Percentiles rank a stretch among this genome's conserved stretches.
phyloP scores from a whole-genome alignment of 2,113 vertebrate genomes.

The Prunella fulvescens region DNA sequence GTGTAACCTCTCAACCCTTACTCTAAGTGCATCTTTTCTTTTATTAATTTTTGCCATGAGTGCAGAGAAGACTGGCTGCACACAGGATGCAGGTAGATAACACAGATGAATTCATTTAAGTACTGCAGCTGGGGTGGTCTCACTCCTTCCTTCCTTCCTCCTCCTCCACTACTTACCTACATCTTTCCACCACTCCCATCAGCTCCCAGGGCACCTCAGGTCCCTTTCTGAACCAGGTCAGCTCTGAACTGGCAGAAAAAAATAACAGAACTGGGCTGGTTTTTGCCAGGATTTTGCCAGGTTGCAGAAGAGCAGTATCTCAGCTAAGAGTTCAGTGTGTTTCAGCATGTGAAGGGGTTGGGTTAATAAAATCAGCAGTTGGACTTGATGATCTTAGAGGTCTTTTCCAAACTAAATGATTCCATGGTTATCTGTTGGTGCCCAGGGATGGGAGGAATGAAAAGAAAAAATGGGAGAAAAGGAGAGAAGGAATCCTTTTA shows the following conservation, averaged over 20 bases:
- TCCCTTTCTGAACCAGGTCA: not conserved
- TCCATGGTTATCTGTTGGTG: not conserved
- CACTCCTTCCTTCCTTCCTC: not conserved
- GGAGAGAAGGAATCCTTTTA: not conserved
- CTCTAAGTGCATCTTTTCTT: conserved; percentile 24
- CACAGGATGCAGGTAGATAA: not conserved
- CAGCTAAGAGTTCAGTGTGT: fast-evolving
- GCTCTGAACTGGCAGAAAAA: not conserved
- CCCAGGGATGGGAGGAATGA: not conserved
- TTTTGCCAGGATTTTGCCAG: not conserved
- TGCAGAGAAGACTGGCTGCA: not conserved
- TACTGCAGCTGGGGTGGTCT: not conserved
- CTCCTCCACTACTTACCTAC: not conserved
- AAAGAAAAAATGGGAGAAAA: not conserved
- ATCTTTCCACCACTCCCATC: not conserved
- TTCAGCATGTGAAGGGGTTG: not conserved
- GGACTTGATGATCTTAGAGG: not conserved
- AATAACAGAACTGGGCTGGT: not conserved
- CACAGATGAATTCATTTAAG: not conserved
- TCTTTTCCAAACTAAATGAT: not conserved
- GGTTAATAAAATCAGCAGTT: not conserved
- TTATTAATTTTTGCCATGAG: conserved; percentile 13
- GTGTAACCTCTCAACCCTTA: not conserved
- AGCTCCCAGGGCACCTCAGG: not conserved
- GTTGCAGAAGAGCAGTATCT: not conserved